Base-by-base conservation (phyloP, 1,140 invertebrate species). In the Drosophila ambigua region DNA sequence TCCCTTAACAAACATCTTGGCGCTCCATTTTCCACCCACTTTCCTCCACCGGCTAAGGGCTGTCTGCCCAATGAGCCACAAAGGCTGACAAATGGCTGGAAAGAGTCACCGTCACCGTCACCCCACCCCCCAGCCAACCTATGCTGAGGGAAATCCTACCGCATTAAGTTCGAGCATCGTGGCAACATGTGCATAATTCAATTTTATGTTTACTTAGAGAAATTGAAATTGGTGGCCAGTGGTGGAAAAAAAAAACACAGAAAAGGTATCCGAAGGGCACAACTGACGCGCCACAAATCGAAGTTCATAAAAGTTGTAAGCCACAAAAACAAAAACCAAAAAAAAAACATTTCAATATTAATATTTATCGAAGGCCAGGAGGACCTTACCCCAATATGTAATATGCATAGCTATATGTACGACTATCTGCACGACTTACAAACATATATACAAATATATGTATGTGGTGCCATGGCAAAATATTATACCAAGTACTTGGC, bases 181-280 rank as follows among this genome's bases (percentile, higher is more conserved):
- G 35, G 43, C 59, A 77, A 68, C 74, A 55, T 57, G 65, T 65
- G 58, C 62, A 80, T 87, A 87, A 87, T 76, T 87, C 82, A 82
- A 87, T 79, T 82, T 81, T 64, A 82, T 82, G 71, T 73, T 64
- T 77, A 65, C 82, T 72, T 78, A 66, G 50, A 79, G 73, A 76
- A 76, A 77, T 77, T 81, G 81, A 87, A 84, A 84, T 81, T 77
- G 76, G 71, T 72, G 68, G 58, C 35, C 9, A 63, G 8, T 31
- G 31, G 31, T 3, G 3, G 31, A 61, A 28, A 53, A 45, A 4
- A 24, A 24, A 24, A 3, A 24, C 23, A 24, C 23, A 24, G 23
- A 24, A 24, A 59, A 4, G 44, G 11, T 5, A 31, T 0, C 15
- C 31, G 6, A 9, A 20, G 57, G 57, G 28, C 23, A 53, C 61